Evolutionary conservation across 2,888 invertebrate genomes (phyloP), one percentile per base, ranked within the genome.

Genomic region (Nesidiocoris tenuis): DNA sequence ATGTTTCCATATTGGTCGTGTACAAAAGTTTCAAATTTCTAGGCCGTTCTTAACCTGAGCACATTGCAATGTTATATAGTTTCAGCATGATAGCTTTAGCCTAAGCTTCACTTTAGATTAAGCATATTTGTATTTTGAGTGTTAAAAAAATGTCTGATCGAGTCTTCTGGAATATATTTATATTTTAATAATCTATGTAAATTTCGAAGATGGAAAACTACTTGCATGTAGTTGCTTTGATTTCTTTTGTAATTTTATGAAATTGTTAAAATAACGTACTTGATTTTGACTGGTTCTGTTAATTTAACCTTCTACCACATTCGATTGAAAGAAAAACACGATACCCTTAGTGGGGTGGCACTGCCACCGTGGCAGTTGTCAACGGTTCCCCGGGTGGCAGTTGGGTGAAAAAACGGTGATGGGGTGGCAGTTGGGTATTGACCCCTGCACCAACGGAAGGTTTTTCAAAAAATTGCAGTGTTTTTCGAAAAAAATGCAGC

Each of bases 221-320:
- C 56, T 16, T 9, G 56, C 16, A 23, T 55, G 56, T 67, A 56
- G 21, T 67, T 9, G 67, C 67, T 67, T 67, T 67, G 67, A 67
- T 67, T 67, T 67, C 39, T 39, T 67, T 67, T 67, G 67, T 67
- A 67, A 67, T 67, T 67, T 67, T 67, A 67, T 67, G 67, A 56
- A 55, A 67, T 67, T 56, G 67, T 67, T 67, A 39, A 66, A 66
- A 66, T 55, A 67, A 67, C 18, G n/a, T 17, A 65, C 39, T 65
- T 65, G 65, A 39, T 65, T 65, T 65, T 25, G 39, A 39, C 2
- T 18, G 12, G 25, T 39, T 19, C 39, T 18, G 25, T 65, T 39
- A 19, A 39, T 64, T 61, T 25, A 16, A 5, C 65, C 65, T 65
- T 19, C 2, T 21, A 17, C 57, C 7, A 54, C 54, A 54, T 54